Evolutionary conservation across 2,113 vertebrate genomes (phyloP).

Genomic region (Nycticryphes semicollaris): DNA sequence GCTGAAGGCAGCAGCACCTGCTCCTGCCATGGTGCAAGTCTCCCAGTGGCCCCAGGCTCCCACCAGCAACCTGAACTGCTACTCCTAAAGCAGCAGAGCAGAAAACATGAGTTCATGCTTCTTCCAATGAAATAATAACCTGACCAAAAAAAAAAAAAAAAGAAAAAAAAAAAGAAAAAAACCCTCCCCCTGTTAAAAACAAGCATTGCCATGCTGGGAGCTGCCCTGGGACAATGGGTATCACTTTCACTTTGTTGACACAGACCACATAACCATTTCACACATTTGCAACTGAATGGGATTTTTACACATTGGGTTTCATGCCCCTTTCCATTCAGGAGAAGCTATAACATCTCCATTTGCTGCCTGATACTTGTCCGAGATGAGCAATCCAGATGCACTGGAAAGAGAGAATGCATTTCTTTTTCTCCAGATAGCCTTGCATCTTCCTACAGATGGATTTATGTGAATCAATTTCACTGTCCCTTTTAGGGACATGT

Average conservation of each 20-base stretch:
- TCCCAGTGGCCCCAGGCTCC: background rate
- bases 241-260: background rate
- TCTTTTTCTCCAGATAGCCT: background rate
- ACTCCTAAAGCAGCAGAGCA: background rate
- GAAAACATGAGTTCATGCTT: background rate
- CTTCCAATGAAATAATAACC: background rate
- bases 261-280: too few species aligned
- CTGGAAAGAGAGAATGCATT: fast-evolving
- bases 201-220: background rate
- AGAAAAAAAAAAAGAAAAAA: background rate
- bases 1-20: background rate
- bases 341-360: background rate
- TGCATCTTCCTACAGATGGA: background rate
- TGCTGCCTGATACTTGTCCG: background rate
- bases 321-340: background rate
- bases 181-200: background rate
- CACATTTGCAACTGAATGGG: fast-evolving
- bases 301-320: background rate
- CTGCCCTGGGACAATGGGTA: background rate
- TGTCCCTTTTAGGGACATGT: background rate
- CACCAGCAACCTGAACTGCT: background rate
- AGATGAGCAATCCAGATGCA: background rate
- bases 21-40: background rate
- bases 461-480: background rate
- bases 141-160: fast-evolving